Evolutionary conservation across 2,888 invertebrate species (phyloP).

Genomic region (Tetrapedia diversipes): DNA sequence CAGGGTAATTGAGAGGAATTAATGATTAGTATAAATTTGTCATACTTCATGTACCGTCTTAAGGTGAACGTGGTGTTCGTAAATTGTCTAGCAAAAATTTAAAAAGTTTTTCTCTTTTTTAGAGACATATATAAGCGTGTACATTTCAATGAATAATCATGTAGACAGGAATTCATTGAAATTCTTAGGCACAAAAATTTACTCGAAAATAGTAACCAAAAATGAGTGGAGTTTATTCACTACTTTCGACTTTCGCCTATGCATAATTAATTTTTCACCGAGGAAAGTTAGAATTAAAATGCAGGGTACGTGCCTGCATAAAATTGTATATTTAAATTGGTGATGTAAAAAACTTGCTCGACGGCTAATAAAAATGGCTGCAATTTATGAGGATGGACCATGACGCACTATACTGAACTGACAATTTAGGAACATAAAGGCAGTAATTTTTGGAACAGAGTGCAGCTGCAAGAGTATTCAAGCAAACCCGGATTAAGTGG

Average conservation of each 20-base stretch:
- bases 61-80: not conserved
- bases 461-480: slow-evolving; percentile 15
- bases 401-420: not conserved
- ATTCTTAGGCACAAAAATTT: not conserved
- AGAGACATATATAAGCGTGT: too few species aligned
- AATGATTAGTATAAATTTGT: not conserved
- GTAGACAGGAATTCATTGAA: too few species aligned
- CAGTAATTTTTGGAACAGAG: slow-evolving; percentile 5
- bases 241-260: slow-evolving; percentile 48
- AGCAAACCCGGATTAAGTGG: slow-evolving; percentile 11
- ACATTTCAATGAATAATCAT: too few species aligned
- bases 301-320: not conserved
- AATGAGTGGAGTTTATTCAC: slow-evolving; percentile 27
- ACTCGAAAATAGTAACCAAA: not conserved
- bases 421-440: not conserved
- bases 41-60: not conserved
- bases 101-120: too few species aligned
- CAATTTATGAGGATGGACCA: not conserved
- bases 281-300: slow-evolving; percentile 13
- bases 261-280: slow-evolving; percentile 32
- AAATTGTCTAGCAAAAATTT: not conserved
- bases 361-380: not conserved
- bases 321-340: not conserved
- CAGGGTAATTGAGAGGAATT: not conserved
- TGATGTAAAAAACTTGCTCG: not conserved